Base-by-base conservation (phyloP, 2,113 vertebrate genomes). In the Hippocampus guttulatus region DNA sequence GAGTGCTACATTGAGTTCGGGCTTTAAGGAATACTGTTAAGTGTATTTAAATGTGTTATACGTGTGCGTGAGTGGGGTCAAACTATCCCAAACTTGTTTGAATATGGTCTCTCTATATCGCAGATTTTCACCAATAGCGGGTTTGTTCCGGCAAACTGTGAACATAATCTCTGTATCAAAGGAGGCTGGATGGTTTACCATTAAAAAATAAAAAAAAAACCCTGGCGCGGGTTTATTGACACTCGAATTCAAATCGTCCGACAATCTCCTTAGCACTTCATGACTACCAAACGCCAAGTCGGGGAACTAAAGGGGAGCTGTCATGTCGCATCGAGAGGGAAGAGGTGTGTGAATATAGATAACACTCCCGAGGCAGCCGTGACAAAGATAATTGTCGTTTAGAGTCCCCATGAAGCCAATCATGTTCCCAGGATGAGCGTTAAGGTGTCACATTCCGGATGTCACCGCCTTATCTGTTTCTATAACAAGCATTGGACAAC, bases 201-300 rank as follows among this genome's bases (percentile, higher is more conserved):
- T 81, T 81, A 75, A 75, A 72, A 83, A 58, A 58, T 87, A 80
- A 33, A 6, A 33, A 33, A 33, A 33, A 38, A 38, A 38, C 79
- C 80, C 67, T 62, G 21, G 79, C 80, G 83, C 84, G 15, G 64
- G 61, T 21, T 90, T 88, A 87, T 81, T 91, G 89, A 88, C 89
- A 89, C 81, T 73, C 88, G 81, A 75, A 87, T 91, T 91, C 88
- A 89, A 87, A 89, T 90, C 87, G 68, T 77, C 33, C 81, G 88
- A 88, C 89, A 91, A 91, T 89, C 87, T 88, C 86, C 75, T 86
- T 78, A 88, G 85, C 85, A 45, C 80, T 81, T 85, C 85, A 83
- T 68, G 83, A 71, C 40, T 71, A 85, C 82, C 80, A 85, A 67
- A 74, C 76, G 79, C 81, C 79, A 81, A 86, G 82, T 84, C 81